These are phyloP conservation scores for Rhinella marina DNA, from an alignment of 2,797 vertebrate genomes.

Conservation along the genomic window DNA sequence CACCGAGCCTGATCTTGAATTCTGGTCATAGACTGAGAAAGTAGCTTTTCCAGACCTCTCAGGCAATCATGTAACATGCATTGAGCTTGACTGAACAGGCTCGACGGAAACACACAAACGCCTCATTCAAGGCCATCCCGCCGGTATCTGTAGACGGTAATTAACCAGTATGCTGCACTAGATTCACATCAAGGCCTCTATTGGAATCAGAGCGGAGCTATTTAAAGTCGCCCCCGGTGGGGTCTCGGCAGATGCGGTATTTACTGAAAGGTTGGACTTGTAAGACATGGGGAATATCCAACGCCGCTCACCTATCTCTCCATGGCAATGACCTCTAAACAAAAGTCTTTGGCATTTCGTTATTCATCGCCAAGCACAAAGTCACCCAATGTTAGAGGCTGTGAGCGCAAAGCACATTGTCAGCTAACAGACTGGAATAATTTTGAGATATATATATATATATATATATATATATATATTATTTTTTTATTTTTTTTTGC, in stretches of 20 bases:
- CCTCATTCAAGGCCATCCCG: constrained; percentile 65
- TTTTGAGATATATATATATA: too few relatives aligned
- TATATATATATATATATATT: too few relatives aligned
- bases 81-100: constrained; percentile 71
- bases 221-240: constrained; percentile 64
- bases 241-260: constrained; percentile 54
- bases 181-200: constrained; percentile 74
- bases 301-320: background rate
- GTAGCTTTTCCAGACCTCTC: constrained; percentile 78
- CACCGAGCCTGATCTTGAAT: constrained; percentile 81
- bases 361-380: background rate
- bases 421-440: background rate
- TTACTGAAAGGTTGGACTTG: constrained; percentile 59
- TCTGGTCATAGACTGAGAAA: constrained; percentile 83
- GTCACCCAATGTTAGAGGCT: background rate
- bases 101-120: constrained; percentile 65
- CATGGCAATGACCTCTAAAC: background rate
- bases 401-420: background rate
- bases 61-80: constrained; percentile 73
- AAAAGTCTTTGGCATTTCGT: background rate
- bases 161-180: constrained; percentile 65
- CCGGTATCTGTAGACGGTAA: constrained; percentile 65
- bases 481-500: too few relatives aligned
- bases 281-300: constrained; percentile 41
- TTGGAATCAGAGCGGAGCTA: constrained; percentile 70